Conservation (phyloP, 2,113 vertebrate genomes). For the Pantherophis guttatus region DNA sequence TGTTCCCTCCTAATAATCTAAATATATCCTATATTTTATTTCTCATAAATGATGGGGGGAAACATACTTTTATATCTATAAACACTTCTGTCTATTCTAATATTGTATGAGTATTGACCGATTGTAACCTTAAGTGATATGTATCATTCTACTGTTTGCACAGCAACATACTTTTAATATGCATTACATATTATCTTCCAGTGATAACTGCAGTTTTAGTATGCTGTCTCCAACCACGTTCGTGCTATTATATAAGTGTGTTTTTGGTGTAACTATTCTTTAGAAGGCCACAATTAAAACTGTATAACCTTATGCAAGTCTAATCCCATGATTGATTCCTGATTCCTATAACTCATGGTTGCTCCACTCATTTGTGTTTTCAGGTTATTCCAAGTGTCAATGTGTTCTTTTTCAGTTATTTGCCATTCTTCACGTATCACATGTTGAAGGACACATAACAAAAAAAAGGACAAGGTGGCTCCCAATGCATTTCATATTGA, state of each 20-base stretch:
- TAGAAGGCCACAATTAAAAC: neutral
- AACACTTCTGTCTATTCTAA: neutral
- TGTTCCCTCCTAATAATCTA: neutral
- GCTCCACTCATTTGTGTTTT: neutral
- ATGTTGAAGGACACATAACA: neutral
- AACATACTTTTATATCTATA: neutral
- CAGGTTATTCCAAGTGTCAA: neutral
- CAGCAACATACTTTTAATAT: neutral
- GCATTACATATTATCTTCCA: neutral
- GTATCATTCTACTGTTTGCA: neutral
- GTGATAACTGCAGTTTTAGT: neutral
- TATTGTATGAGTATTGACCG: neutral
- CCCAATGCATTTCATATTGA: neutral
- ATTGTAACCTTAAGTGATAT: neutral
- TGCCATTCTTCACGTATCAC: neutral
- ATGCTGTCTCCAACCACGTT: neutral
- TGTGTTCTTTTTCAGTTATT: neutral
- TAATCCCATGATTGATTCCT: neutral
- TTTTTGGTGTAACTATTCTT: neutral
- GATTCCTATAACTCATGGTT: neutral
- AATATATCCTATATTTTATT: neutral
- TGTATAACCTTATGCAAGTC: neutral
- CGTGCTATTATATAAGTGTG: neutral
- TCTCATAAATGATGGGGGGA: neutral
- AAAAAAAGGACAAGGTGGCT: neutral